Evolutionary conservation across 2,113 vertebrate species (phyloP), one percentile per base, ranked within the genome.

Genomic region (Galemys pyrenaicus): DNA sequence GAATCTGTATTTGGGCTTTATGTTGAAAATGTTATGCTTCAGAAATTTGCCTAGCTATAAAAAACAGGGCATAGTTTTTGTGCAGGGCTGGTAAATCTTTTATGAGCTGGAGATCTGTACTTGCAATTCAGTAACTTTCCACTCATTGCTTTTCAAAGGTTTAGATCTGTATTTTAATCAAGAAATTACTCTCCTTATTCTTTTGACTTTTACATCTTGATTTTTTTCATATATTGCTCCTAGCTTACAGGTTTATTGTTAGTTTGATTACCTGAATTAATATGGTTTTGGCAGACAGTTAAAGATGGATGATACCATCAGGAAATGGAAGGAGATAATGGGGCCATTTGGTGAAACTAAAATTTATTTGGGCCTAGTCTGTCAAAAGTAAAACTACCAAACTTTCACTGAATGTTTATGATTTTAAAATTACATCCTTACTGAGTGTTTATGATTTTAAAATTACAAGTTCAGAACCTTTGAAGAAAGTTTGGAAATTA

Each of bases 101-200:
- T 84, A 87, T 87, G 87, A 93, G 56, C 46, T 75, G 41, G 17
- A 89, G 73, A 89, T 37, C 56, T 89, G 26, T 75, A 51, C 41
- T n/a, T 44, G n/a, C 12, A 75, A 2, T 51, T 95, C 51, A 78
- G 60, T 95, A 90, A 94, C 54, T 96, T 94, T 94, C 90, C 92
- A 51, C 41, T 92, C 54, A 62, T 51, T 83, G 37, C 88, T 78
- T 77, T 58, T 71, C 24, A 77, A 92, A 70, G 68, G 10, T 79
- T 37, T 49, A 12, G 6, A 85, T 65, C 60, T 87, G 16, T 54
- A 82, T 51, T 87, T 96, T 81, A 58, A 67, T 67, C 49, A 71
- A 81, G 75, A 87, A 92, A 67, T 89, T 28, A 26, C 19, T 84
- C 41, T 78, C 71, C 39, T 64, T 75, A 64, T 9, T 74, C 56